Conservation (phyloP, 2,797 vertebrate species). For the Pangasius sanitwongsei region DNA sequence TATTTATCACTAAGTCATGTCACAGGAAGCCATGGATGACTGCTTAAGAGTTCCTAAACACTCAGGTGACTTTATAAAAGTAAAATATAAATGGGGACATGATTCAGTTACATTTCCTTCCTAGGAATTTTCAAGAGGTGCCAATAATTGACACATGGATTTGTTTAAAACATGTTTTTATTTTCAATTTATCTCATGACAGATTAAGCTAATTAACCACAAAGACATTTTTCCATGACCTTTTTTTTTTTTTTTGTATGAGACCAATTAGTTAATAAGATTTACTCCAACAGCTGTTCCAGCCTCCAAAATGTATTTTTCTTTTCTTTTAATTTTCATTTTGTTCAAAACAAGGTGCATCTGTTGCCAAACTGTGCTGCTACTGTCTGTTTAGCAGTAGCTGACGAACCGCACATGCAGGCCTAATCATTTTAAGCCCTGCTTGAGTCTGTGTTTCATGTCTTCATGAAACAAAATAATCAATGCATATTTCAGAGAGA, state of each 20-base stretch:
- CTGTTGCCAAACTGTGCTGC: constrained; percentile 30
- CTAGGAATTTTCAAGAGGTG: background rate
- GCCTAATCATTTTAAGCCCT: constrained; percentile 54
- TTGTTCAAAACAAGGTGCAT: background rate
- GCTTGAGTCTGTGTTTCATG: constrained; percentile 46
- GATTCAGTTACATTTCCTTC: background rate
- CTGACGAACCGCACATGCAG: constrained; percentile 24
- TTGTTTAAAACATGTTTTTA: background rate
- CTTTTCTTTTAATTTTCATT: background rate
- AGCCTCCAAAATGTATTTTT: background rate
- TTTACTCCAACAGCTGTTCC: background rate
- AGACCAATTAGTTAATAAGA: background rate
- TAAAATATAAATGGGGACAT: background rate
- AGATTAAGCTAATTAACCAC: background rate
- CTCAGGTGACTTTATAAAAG: background rate
- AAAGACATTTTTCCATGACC: background rate
- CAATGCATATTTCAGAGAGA: constrained; percentile 63
- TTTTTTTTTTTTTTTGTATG: background rate
- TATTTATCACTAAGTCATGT: background rate
- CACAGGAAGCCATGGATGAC: background rate
- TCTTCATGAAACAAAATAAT: constrained; percentile 66
- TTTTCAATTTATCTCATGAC: background rate
- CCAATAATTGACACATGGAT: background rate
- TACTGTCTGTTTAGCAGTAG: constrained; percentile 33
- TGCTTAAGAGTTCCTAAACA: background rate